A percentile compares a stretch with the other conserved stretches of the same genome.
Conservation (phyloP, 64 coral and sea anemone genomes). For the Porites australiensis region DNA sequence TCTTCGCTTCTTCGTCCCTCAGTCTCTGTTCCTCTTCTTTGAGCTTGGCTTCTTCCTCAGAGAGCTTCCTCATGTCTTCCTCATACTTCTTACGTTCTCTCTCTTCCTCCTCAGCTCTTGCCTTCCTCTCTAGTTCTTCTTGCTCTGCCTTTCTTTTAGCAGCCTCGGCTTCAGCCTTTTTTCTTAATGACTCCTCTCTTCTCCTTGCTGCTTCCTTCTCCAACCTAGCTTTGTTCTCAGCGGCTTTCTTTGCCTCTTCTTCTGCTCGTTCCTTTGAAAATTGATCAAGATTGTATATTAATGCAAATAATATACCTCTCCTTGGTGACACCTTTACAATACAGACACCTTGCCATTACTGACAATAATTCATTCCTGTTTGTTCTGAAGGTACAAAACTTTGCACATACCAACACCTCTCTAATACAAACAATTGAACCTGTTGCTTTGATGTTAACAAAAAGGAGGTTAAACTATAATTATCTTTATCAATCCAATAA, state of each 20-base stretch:
- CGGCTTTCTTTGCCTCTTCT: constrained; percentile 81
- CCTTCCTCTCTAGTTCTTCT: constrained; percentile 63
- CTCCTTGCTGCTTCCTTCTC: constrained; percentile 78
- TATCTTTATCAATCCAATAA: too few relatives aligned
- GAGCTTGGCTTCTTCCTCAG: constrained; percentile 70
- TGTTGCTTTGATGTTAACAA: too few relatives aligned
- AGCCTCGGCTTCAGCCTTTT: constrained; percentile 69
- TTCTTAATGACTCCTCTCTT: constrained; percentile 71
- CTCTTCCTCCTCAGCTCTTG: constrained; percentile 51
- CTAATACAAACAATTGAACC: too few relatives aligned
- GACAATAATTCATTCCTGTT: too few relatives aligned
- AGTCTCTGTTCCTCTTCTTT: constrained; percentile 76
- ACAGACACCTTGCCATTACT: too few relatives aligned
- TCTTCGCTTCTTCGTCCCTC: constrained; percentile 71
- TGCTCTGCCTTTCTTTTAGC: constrained; percentile 70
- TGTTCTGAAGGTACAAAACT: too few relatives aligned
- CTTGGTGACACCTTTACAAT: too few relatives aligned
- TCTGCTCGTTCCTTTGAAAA: constrained; percentile 69
- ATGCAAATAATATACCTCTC: too few relatives aligned
- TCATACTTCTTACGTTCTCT: constrained; percentile 52
- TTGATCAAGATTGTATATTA: neutral
- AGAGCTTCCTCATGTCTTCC: constrained; percentile 62
- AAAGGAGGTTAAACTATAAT: too few relatives aligned
- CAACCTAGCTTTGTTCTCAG: constrained; percentile 76
- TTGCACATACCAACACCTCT: too few relatives aligned